These are phyloP conservation scores for Hypselothyrea guttata DNA, from an alignment of 2,888 invertebrate genomes.

Conservation along the genomic window DNA sequence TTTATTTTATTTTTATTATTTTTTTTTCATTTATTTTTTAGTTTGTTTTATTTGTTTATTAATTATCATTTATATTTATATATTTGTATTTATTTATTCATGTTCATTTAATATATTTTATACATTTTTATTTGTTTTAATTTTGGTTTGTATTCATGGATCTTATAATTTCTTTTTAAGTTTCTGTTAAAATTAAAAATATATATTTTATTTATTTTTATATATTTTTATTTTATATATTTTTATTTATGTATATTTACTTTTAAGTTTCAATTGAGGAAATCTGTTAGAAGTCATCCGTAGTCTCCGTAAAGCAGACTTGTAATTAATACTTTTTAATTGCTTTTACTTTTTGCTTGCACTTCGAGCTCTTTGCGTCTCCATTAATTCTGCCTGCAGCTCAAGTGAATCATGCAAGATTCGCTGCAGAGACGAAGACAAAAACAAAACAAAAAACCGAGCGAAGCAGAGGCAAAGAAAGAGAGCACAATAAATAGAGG, in stretches of 20 bases:
- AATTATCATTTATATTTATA: no score
- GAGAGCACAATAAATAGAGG: background rate
- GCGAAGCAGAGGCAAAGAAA: conserved; percentile 1
- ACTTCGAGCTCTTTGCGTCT: conserved; percentile 1
- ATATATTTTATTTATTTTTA: no score
- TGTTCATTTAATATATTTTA: no score
- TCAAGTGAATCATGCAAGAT: conserved; percentile 33
- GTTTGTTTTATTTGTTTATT: no score
- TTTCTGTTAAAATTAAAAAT: background rate
- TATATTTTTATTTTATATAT: no score
- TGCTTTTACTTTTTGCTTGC: no score
- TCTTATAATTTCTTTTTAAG: background rate
- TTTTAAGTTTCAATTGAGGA: no score
- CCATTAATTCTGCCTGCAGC: conserved; percentile 5
- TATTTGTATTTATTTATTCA: background rate
- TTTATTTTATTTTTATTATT: no score
- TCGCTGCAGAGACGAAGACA: conserved; percentile 9
- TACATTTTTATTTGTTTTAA: background rate
- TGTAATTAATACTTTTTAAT: no score
- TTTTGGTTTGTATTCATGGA: background rate
- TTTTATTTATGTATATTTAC: no score
- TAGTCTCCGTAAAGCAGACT: no score
- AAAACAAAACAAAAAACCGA: conserved; percentile 26
- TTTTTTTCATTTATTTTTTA: background rate
- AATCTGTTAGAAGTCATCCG: no score